Evolutionary conservation across 2,888 invertebrate genomes (phyloP), one percentile per base, ranked within the genome.

Genomic region (Drosophila phalerata): DNA sequence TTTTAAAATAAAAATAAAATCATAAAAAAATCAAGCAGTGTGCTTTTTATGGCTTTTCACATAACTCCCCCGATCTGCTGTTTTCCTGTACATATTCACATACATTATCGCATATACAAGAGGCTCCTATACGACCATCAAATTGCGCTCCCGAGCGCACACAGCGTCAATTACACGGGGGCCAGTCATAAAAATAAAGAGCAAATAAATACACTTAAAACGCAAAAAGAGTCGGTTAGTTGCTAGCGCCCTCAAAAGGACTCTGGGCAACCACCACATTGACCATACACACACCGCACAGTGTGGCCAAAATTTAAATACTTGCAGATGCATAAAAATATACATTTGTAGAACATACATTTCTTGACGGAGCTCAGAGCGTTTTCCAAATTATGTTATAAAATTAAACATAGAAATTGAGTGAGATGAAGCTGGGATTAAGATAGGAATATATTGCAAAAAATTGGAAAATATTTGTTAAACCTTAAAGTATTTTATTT

Each of bases 171-270:
- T 84, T 84, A 88, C 87, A 81, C 85, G 88, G 83, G 81, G 66
- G 64, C 75, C 70, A 76, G 85, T 79, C 89, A 85, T 84, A 84
- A 84, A 84, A 88, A 84, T 88, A 87, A 88, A 84, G 82, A 85
- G 71, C 85, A 88, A 87, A 88, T 81, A 84, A 84, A 84, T 88
- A 84, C 89, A 84, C 84, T 84, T 88, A 88, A 88, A 88, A 79
- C 52, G 65, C 48, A 43, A 66, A 64, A 63, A 57, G 63, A 69
- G 68, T 67, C 63, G 57, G 77, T 76, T 71, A 60, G 77, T 67
- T 65, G 79, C 13, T 32, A 55, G 47, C 6, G 37, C 19, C 45
- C 47, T 38, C 62, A 32, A 58, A 62, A 38, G 76, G 43, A 58
- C 57, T 32, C 28, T 15, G 53, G 53, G 42, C 42, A 30, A 37